phyloP scores from a whole-genome alignment of 2,888 invertebrate genomes.

The Luperina nickerlii region DNA sequence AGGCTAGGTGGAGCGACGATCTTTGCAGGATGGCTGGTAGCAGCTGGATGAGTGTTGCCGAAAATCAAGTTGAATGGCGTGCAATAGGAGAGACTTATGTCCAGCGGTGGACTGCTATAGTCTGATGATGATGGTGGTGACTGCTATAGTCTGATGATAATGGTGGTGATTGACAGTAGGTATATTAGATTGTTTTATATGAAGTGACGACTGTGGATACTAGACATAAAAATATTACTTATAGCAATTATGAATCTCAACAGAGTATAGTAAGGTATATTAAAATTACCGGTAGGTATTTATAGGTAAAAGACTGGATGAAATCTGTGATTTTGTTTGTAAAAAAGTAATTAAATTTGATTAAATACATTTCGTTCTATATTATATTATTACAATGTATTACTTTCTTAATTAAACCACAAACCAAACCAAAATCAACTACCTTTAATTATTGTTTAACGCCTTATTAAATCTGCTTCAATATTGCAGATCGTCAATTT shows the following conservation, averaged over 20 bases:
- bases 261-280: background rate
- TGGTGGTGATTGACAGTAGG: no score
- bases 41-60: no score
- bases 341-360: background rate
- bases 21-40: no score
- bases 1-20: no score
- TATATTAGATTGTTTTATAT: background rate
- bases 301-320: background rate
- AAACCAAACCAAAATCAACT: slow-evolving; percentile 4
- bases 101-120: no score
- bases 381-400: background rate
- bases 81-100: no score
- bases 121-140: no score
- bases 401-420: background rate
- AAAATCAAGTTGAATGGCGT: no score
- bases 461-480: slow-evolving; percentile 49
- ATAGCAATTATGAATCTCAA: background rate
- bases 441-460: slow-evolving; percentile 4
- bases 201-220: background rate
- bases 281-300: background rate
- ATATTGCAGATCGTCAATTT: slow-evolving; percentile 41
- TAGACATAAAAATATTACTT: background rate
- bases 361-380: background rate
- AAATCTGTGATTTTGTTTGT: background rate
- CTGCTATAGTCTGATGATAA: no score